Conservation (phyloP, 2,888 invertebrate species). For the Hemaris fuciformis region DNA sequence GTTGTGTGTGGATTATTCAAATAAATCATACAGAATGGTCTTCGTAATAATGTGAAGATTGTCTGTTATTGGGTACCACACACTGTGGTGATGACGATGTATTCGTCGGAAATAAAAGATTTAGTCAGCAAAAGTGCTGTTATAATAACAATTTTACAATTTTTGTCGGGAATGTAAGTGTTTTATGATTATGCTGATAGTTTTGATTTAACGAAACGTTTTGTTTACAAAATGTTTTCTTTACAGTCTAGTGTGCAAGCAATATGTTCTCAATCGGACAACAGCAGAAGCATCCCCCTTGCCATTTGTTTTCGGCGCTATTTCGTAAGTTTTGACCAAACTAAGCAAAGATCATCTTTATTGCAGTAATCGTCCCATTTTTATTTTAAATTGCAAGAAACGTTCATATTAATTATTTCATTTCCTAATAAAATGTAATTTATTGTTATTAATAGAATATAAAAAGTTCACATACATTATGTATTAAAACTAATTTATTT, state of each 20-base stretch:
- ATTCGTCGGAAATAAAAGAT: conserved; percentile 43
- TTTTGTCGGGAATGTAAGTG: conserved; percentile 92
- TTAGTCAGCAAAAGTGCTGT: conserved; percentile 81
- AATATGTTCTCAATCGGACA: conserved; percentile 87
- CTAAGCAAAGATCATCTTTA: neutral
- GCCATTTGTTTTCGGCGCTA: conserved; percentile 88
- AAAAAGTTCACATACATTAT: no score
- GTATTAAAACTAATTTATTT: neutral
- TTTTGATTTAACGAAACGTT: conserved; percentile 8
- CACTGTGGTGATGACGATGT: conserved; percentile 32
- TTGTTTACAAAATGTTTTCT: conserved; percentile 20
- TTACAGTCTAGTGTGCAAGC: conserved; percentile 88
- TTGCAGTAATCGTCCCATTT: neutral
- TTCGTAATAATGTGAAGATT: neutral
- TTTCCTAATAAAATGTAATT: no score
- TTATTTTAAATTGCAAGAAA: neutral
- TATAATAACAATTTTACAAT: conserved; percentile 89
- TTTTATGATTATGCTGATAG: neutral
- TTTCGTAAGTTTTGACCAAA: conserved; percentile 83
- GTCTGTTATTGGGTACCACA: neutral
- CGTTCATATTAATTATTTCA: neutral
- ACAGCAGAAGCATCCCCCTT: conserved; percentile 89
- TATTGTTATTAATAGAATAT: no score
- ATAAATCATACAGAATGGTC: conserved; percentile 1
- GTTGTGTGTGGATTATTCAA: conserved; percentile 4